phyloP scores from a whole-genome alignment of 2,797 vertebrate species.

The Pangasius macronema region DNA sequence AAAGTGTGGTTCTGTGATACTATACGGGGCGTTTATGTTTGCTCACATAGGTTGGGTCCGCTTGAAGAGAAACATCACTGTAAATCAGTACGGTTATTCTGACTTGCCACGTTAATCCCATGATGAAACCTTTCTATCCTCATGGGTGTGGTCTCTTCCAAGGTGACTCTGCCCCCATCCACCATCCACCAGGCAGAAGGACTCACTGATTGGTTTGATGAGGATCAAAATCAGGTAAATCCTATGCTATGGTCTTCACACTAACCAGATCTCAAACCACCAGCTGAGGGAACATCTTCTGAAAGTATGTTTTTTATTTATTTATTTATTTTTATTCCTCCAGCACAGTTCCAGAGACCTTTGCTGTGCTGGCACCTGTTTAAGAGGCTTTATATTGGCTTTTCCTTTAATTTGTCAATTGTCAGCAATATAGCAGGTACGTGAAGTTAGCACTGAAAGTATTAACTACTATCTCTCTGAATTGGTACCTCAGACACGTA shows the following conservation, averaged over 20 bases:
- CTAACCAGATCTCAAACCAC: background rate
- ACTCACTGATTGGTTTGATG: background rate
- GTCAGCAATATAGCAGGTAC: background rate
- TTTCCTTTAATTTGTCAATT: background rate
- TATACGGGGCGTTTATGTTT: background rate
- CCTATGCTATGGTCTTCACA: background rate
- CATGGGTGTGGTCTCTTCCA: background rate
- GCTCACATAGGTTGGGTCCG: too few species aligned
- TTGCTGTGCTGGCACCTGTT: background rate
- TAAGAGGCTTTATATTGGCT: background rate
- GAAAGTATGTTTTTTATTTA: background rate
- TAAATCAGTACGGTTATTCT: background rate
- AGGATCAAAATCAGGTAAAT: background rate
- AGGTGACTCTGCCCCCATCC: background rate
- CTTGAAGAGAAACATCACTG: background rate
- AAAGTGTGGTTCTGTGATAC: background rate
- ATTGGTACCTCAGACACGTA: slow-evolving; percentile 75
- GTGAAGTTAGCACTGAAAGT: background rate
- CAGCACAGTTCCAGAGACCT: background rate
- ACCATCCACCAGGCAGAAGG: background rate
- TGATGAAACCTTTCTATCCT: background rate
- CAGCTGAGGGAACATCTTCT: background rate
- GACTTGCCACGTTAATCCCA: background rate
- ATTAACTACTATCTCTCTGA: background rate
- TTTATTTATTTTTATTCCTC: background rate